Evolutionary conservation across 2,113 vertebrate genomes (phyloP).

Genomic region (Hypomesus transpacificus): DNA sequence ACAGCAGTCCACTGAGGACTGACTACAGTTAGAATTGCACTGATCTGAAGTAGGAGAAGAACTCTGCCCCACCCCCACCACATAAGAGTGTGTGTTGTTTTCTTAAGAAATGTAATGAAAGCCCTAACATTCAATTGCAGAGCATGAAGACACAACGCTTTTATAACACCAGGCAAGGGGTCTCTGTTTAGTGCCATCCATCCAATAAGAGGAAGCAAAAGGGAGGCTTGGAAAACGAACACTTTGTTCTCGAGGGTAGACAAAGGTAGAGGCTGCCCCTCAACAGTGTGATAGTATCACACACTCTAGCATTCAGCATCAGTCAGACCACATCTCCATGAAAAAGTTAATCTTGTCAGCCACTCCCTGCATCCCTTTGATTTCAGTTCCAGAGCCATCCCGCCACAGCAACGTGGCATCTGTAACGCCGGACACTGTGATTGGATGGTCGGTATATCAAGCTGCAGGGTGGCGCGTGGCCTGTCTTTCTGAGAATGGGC

Average conservation of each 20-base stretch:
- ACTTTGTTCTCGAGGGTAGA: slow-evolving; percentile 45
- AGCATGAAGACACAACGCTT: too few species aligned
- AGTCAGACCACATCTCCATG: slow-evolving; percentile 41
- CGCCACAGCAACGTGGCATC: slow-evolving; percentile 28
- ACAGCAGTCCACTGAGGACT: slow-evolving; percentile 29
- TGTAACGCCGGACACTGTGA: slow-evolving; percentile 43
- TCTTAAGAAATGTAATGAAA: too few species aligned
- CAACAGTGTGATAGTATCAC: slow-evolving; percentile 27
- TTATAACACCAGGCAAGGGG: too few species aligned
- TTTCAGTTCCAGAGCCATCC: slow-evolving; percentile 27
- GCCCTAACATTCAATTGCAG: too few species aligned
- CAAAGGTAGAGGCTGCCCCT: slow-evolving; percentile 28
- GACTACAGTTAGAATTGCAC: slow-evolving; percentile 41
- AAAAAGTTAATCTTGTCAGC: slow-evolving; percentile 28
- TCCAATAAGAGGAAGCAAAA: neutral
- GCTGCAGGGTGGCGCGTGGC: slow-evolving; percentile 44
- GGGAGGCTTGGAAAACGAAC: slow-evolving; percentile 29
- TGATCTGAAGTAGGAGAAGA: slow-evolving; percentile 20
- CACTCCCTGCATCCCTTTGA: slow-evolving; percentile 25
- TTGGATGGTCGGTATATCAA: slow-evolving; percentile 44
- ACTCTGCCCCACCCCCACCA: too few species aligned
- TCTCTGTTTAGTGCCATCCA: too few species aligned
- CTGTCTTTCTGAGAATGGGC: slow-evolving; percentile 63
- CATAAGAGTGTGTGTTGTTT: too few species aligned
- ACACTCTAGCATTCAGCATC: slow-evolving; percentile 18